Percentiles rank a stretch among this genome's conserved stretches.
Conservation (phyloP, 2,113 vertebrate genomes). For the Cheirogaleus medius region DNA sequence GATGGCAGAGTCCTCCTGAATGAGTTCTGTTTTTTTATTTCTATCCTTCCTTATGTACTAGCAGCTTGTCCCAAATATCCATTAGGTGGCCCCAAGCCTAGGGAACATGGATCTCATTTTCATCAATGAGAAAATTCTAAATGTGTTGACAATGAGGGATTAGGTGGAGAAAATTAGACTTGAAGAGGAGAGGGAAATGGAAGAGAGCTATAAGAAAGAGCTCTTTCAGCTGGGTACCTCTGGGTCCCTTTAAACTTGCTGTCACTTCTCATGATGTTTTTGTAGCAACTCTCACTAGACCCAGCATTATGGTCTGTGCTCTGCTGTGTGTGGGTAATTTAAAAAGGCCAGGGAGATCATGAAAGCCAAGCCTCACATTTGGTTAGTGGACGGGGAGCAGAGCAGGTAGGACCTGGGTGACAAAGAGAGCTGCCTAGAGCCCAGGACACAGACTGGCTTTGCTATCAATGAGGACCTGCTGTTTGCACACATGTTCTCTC, state of each 20-base stretch:
- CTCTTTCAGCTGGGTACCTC: constrained; percentile 85
- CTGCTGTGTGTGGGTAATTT: background rate
- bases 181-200: constrained; percentile 10
- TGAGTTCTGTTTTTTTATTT: background rate
- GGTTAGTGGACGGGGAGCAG: background rate
- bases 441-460: background rate
- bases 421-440: background rate
- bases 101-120: too few relatives aligned
- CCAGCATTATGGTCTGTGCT: background rate
- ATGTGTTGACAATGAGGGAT: background rate
- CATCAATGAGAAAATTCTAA: background rate
- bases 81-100: background rate
- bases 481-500: background rate
- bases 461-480: background rate
- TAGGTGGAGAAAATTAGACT: constrained; percentile 1
- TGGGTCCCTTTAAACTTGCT: constrained; percentile 81
- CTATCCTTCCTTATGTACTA: background rate
- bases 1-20: background rate
- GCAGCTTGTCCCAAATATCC: background rate
- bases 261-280: constrained; percentile 82
- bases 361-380: background rate
- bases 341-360: constrained; percentile 48
- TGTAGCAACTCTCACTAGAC: constrained; percentile 76
- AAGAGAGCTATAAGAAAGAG: constrained; percentile 75
- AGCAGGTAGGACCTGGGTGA: background rate